Evolutionary conservation across 2,797 vertebrate species (phyloP).

Genomic region (Leuciscus waleckii): DNA sequence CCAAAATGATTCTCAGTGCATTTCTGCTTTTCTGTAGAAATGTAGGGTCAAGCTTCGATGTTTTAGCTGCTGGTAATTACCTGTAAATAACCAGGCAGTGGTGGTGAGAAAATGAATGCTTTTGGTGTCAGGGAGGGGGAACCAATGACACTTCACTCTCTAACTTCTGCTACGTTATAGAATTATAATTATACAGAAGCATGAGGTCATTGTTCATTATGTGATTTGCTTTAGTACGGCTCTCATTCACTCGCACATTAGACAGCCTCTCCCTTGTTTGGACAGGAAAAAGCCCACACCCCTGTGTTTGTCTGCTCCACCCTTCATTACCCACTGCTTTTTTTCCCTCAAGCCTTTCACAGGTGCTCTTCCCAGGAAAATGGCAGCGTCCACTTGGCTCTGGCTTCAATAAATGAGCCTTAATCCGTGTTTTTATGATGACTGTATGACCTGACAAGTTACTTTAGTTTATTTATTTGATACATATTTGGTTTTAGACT

Average conservation of each 20-base stretch:
- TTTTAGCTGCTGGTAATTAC: background rate
- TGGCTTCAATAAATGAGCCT: background rate
- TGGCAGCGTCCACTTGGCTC: background rate
- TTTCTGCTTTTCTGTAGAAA: background rate
- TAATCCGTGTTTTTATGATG: background rate
- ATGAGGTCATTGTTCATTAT: conserved; percentile 38
- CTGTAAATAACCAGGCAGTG: conserved; percentile 19
- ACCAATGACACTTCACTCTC: background rate
- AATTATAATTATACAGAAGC: conserved; percentile 30
- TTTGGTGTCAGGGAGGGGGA: conserved; percentile 7
- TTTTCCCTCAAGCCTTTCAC: conserved; percentile 16
- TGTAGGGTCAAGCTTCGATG: background rate
- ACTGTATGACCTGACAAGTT: background rate
- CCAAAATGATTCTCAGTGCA: background rate
- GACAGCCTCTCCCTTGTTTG: conserved; percentile 54
- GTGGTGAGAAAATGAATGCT: conserved; percentile 1
- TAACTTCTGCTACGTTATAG: background rate
- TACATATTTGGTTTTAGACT: background rate
- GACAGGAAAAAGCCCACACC: conserved; percentile 55
- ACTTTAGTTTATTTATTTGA: background rate
- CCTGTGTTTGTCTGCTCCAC: conserved; percentile 47
- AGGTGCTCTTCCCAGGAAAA: conserved; percentile 40
- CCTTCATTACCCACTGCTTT: conserved; percentile 31
- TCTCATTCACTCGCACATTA: conserved; percentile 41
- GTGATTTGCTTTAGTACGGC: conserved; percentile 1